Conservation (phyloP, 2,797 vertebrate species). For the Phoxinus dragarum region DNA sequence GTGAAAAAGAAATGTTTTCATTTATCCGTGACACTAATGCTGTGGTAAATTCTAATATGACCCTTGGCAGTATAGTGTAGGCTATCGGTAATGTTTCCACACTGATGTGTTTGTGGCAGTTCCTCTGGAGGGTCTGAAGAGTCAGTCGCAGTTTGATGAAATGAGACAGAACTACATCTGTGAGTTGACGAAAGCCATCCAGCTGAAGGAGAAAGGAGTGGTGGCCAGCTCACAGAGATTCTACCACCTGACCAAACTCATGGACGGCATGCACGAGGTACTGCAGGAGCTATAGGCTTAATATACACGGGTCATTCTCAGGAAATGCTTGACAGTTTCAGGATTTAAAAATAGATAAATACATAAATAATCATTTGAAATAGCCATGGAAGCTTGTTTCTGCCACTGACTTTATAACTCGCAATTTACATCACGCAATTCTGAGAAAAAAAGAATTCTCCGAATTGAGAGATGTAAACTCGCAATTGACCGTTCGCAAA, state of each 20-base stretch:
- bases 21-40: neutral
- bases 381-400: neutral
- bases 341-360: neutral
- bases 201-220: slow-evolving; percentile 87
- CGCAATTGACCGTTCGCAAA: no score
- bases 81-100: neutral
- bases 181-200: slow-evolving; percentile 91
- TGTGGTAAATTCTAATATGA: neutral
- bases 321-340: neutral
- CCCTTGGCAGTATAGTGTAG: neutral
- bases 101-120: slow-evolving; percentile 73
- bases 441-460: no score
- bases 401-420: no score
- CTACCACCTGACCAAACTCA: slow-evolving; percentile 95
- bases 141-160: slow-evolving; percentile 93
- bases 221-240: slow-evolving; percentile 92
- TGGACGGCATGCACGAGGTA: slow-evolving; percentile 94
- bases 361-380: neutral
- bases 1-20: neutral
- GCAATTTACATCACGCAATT: no score
- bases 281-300: neutral
- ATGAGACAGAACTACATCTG: slow-evolving; percentile 96
- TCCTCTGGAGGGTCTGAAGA: slow-evolving; percentile 95
- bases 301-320: neutral
- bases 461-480: no score